These are phyloP conservation scores for Idaea straminata DNA, from an alignment of 2,888 invertebrate species.

Conservation along the genomic window DNA sequence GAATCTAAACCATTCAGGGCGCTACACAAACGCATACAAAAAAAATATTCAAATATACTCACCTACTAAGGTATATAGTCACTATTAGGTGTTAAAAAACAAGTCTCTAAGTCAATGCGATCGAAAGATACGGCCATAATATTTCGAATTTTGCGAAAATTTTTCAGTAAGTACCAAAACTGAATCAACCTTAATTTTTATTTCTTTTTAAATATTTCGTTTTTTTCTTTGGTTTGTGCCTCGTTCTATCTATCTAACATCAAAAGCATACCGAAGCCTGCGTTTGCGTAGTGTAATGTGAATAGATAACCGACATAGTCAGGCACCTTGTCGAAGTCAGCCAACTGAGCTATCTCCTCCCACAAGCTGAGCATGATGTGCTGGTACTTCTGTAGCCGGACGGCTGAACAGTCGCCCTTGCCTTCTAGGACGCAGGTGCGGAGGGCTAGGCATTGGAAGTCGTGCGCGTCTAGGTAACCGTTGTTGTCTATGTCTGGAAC, in stretches of 20 bases:
- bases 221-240: not conserved
- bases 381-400: constrained; percentile 87
- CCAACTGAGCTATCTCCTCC: constrained; percentile 92
- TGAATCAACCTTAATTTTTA: too few relatives aligned
- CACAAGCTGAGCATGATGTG: constrained; percentile 91
- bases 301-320: constrained; percentile 75
- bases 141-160: too few relatives aligned
- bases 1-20: too few relatives aligned
- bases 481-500: constrained; percentile 90
- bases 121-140: too few relatives aligned
- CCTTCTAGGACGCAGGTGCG: constrained; percentile 90
- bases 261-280: constrained; percentile 41
- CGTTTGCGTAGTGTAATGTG: constrained; percentile 39
- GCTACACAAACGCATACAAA: too few relatives aligned
- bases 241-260: constrained; percentile 31
- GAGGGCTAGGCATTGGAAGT: constrained; percentile 90
- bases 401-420: constrained; percentile 88
- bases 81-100: too few relatives aligned
- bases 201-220: not conserved
- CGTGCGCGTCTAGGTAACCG: constrained; percentile 89
- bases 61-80: too few relatives aligned
- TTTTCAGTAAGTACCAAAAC: too few relatives aligned
- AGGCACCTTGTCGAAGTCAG: constrained; percentile 91
- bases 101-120: too few relatives aligned
- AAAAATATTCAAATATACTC: too few relatives aligned